Conservation (phyloP, 2,797 vertebrate species). For the Hippopotamyrus pictus region DNA sequence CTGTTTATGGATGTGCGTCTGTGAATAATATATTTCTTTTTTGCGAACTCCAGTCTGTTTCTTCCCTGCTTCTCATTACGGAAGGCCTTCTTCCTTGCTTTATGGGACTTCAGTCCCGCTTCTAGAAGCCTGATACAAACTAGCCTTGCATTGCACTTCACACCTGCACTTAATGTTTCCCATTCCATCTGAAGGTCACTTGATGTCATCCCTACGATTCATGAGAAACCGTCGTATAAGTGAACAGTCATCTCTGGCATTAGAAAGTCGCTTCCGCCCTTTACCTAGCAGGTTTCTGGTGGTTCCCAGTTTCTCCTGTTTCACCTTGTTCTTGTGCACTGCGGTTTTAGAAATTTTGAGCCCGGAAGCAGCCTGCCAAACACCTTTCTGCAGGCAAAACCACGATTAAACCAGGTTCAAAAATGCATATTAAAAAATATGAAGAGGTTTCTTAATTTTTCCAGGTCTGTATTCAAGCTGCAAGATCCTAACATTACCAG, state of each 20-base stretch:
- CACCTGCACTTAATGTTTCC: not conserved
- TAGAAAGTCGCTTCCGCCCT: not conserved
- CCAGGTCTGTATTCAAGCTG: not conserved
- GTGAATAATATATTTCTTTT: not conserved
- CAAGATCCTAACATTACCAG: not conserved
- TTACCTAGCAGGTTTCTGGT: not conserved
- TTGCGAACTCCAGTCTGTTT: not conserved
- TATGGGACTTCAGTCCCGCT: not conserved
- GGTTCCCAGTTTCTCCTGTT: not conserved
- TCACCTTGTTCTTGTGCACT: not conserved
- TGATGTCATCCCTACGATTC: not conserved
- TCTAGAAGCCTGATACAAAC: not conserved
- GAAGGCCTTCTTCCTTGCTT: not conserved
- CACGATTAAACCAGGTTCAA: not conserved
- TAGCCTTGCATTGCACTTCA: not conserved
- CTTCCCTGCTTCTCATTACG: not conserved
- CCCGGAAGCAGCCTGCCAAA: not conserved
- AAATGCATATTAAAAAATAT: not conserved
- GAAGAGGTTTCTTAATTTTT: not conserved
- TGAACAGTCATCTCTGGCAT: not conserved
- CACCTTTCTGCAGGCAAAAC: not conserved
- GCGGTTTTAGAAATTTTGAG: not conserved
- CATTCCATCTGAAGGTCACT: not conserved
- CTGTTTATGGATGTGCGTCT: not conserved
- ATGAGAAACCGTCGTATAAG: not conserved